Conservation (phyloP, 2,888 invertebrate species). For the Plebejus argus region DNA sequence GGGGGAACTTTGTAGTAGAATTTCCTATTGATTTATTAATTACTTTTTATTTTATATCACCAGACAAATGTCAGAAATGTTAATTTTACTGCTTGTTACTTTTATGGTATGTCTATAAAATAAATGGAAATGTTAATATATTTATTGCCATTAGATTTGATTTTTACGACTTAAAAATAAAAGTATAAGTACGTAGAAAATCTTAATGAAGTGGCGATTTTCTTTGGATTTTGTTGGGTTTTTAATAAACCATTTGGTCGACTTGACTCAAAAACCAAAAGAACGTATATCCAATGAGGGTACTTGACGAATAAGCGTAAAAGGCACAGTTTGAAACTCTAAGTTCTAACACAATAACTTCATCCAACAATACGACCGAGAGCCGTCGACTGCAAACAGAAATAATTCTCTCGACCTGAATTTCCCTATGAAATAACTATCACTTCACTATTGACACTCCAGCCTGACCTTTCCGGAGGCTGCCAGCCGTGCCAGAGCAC, state of each 20-base stretch:
- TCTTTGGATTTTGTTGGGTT: not conserved
- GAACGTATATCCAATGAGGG: not conserved
- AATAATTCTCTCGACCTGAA: constrained; percentile 31
- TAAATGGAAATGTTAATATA: constrained; percentile 7
- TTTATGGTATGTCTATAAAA: constrained; percentile 16
- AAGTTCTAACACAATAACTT: not conserved
- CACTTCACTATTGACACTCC: constrained; percentile 38
- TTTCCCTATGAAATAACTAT: constrained; percentile 33
- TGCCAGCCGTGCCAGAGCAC: constrained; percentile 27
- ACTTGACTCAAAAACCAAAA: no score
- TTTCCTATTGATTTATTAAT: not conserved
- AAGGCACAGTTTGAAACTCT: constrained; percentile 9
- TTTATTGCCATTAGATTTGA: not conserved
- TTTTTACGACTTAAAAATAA: not conserved
- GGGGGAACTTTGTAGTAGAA: no score
- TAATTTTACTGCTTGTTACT: not conserved
- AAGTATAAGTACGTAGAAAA: not conserved
- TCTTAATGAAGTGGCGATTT: not conserved
- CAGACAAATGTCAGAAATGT: not conserved
- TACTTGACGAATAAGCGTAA: not conserved
- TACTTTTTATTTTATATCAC: not conserved
- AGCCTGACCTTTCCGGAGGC: constrained; percentile 42
- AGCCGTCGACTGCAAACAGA: constrained; percentile 24
- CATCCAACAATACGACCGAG: constrained; percentile 1
- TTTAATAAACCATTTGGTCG: no score